Conservation (phyloP, 2,797 vertebrate genomes). For the Bufotes viridis region DNA sequence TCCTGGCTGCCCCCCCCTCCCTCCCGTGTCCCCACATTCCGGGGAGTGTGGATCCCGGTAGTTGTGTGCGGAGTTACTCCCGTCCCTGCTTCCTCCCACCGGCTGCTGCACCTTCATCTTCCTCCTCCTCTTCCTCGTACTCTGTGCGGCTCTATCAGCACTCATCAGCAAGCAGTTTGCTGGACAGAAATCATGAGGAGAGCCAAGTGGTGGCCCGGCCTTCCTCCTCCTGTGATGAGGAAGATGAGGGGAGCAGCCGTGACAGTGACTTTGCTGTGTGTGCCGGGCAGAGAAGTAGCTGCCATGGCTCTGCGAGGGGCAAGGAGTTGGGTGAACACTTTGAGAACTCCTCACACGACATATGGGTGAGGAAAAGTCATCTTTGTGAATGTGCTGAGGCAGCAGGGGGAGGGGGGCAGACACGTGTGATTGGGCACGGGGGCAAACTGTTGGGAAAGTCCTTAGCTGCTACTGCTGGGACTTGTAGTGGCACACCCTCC, state of each 20-base stretch:
- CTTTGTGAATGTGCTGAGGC: constrained; percentile 57
- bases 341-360: not conserved
- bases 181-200: constrained; percentile 50
- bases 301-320: not conserved
- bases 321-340: not conserved
- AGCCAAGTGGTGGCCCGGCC: constrained; percentile 46
- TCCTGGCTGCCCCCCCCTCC: not conserved
- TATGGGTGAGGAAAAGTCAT: constrained; percentile 42
- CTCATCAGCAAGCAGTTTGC: constrained; percentile 57
- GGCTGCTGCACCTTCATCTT: constrained; percentile 49
- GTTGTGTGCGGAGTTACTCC: constrained; percentile 46
- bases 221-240: constrained; percentile 49
- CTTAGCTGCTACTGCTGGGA: constrained; percentile 3
- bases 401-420: constrained; percentile 50
- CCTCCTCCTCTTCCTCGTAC: constrained; percentile 51
- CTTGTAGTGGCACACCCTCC: not conserved
- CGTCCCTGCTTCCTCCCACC: constrained; percentile 47
- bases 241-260: constrained; percentile 51
- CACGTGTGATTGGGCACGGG: constrained; percentile 52
- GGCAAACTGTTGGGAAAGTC: constrained; percentile 27
- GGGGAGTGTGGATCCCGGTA: constrained; percentile 11
- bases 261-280: constrained; percentile 36
- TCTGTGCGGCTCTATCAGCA: constrained; percentile 29
- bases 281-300: not conserved
- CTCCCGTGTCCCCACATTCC: not conserved